phyloP scores from a whole-genome alignment of 2,888 invertebrate genomes.

The Apoda limacodes region DNA sequence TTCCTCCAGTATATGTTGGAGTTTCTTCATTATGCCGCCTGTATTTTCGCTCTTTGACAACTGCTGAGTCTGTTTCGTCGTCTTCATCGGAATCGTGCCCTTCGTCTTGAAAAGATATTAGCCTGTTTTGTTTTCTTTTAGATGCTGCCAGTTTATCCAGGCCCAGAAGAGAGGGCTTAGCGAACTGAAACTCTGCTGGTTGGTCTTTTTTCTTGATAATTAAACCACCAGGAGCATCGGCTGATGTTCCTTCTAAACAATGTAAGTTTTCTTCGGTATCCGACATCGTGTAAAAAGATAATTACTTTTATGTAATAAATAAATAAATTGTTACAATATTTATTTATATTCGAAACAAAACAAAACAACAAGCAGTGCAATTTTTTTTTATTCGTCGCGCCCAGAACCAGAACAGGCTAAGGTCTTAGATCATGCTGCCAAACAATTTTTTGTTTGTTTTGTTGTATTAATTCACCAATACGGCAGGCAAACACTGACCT shows the following conservation, averaged over 20 bases:
- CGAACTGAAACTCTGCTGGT: constrained; percentile 78
- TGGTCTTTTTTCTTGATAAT: constrained; percentile 75
- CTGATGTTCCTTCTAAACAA: constrained; percentile 76
- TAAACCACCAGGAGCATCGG: constrained; percentile 76
- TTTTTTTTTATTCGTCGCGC: no score
- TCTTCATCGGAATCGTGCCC: constrained; percentile 37
- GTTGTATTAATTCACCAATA: no score
- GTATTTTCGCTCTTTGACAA: constrained; percentile 72
- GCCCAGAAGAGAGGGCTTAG: constrained; percentile 81
- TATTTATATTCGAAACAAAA: no score
- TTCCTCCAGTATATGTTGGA: constrained; percentile 94
- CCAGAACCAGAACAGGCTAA: no score
- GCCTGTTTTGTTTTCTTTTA: constrained; percentile 74
- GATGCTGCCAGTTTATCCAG: constrained; percentile 88
- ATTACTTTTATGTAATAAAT: no score
- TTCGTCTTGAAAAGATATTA: constrained; percentile 74
- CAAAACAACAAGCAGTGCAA: no score
- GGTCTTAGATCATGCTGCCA: no score
- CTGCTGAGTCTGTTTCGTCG: constrained; percentile 25
- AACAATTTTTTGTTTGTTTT: no score
- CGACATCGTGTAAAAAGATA: constrained; percentile 37
- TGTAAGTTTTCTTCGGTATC: constrained; percentile 73
- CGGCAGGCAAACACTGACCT: no score
- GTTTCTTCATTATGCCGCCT: constrained; percentile 87
- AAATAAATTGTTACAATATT: no score